phyloP scores from a whole-genome alignment of 2,113 vertebrate species.

The Herpailurus yagouaroundi region DNA sequence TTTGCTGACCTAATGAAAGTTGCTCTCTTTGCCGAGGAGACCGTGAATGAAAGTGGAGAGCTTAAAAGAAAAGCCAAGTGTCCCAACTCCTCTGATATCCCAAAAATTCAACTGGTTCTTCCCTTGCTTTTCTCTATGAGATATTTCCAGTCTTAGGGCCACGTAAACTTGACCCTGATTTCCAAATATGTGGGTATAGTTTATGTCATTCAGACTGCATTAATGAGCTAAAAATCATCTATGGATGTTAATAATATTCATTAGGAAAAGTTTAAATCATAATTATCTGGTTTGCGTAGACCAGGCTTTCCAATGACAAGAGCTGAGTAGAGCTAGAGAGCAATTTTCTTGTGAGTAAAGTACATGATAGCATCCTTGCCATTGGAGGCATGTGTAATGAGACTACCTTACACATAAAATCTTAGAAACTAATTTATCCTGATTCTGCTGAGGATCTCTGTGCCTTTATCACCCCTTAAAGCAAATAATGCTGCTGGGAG shows the following conservation, averaged over 20 bases:
- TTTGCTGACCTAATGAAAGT: background rate
- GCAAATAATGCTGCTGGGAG: background rate
- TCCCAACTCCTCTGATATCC: background rate
- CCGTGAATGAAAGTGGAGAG: background rate
- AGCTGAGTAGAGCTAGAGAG: background rate
- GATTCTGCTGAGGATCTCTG: background rate
- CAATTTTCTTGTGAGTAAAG: background rate
- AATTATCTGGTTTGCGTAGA: background rate
- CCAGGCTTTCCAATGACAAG: background rate
- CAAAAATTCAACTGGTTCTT: background rate
- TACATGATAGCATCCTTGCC: background rate
- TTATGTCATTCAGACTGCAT: background rate
- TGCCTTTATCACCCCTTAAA: background rate
- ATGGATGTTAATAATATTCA: background rate
- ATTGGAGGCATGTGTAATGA: background rate
- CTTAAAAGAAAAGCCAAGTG: background rate
- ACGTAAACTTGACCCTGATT: background rate
- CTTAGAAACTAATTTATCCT: background rate
- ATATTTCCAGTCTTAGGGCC: background rate
- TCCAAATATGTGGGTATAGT: background rate
- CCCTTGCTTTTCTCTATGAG: background rate
- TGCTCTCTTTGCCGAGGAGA: background rate
- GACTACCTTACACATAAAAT: background rate
- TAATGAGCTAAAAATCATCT: conserved; percentile 16
- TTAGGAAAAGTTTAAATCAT: conserved; percentile 10